These are phyloP conservation scores for Heterohyrax brucei DNA, from an alignment of 2,797 vertebrate species.

Conservation along the genomic window DNA sequence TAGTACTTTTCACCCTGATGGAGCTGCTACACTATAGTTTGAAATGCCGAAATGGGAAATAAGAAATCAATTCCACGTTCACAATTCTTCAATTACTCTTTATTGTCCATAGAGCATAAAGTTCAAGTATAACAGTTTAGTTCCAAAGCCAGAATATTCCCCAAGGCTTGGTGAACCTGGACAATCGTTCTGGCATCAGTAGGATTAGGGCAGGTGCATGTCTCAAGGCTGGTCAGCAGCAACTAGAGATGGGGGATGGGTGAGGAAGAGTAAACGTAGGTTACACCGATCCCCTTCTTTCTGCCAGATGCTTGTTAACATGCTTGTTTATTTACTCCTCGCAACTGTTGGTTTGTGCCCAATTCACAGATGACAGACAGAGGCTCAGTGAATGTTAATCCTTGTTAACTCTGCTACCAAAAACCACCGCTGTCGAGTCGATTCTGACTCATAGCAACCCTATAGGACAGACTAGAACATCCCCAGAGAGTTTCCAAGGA, in stretches of 20 bases:
- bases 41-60: neutral
- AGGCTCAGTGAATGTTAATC: neutral
- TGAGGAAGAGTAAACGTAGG: neutral
- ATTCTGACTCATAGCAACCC: too few species aligned
- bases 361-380: neutral
- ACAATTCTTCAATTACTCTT: neutral
- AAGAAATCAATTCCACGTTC: neutral
- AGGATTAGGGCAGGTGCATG: neutral
- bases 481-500: too few species aligned
- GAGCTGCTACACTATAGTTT: neutral
- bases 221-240: neutral
- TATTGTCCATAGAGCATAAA: neutral
- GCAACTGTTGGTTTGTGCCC: neutral
- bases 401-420: neutral
- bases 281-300: neutral
- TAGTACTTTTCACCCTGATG: neutral
- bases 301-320: neutral
- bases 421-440: too few species aligned
- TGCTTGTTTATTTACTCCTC: neutral
- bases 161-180: neutral
- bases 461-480: too few species aligned
- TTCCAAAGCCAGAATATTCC: neutral
- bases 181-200: neutral
- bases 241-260: neutral
- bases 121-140: neutral